These are phyloP conservation scores for Lagenorhynchus albirostris DNA, from an alignment of 2,113 vertebrate genomes.

Conservation along the genomic window DNA sequence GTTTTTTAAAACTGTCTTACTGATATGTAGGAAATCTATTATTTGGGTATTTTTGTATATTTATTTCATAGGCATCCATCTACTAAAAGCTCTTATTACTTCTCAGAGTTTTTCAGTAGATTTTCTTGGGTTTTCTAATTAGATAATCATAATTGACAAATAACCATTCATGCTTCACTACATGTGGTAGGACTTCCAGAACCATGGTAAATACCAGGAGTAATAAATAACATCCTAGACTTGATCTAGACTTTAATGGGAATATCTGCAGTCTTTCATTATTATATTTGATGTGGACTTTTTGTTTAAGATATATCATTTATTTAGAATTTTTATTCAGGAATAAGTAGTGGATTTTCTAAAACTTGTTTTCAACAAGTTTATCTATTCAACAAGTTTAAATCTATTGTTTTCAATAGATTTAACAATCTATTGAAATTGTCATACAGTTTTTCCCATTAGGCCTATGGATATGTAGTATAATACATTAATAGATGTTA, in stretches of 20 bases:
- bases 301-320: not conserved
- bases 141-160: not conserved
- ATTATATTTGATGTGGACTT: not conserved
- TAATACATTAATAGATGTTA: not conserved
- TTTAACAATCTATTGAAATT: not conserved
- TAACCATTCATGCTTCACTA: not conserved
- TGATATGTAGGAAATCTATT: not conserved
- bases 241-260: not conserved
- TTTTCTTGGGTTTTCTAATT: not conserved
- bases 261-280: not conserved
- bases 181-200: not conserved
- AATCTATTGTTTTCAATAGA: no score
- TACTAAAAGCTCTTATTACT: slow-evolving; percentile 1
- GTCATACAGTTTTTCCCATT: not conserved
- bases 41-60: not conserved
- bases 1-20: not conserved
- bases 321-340: not conserved
- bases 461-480: not conserved
- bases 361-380: not conserved
- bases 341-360: not conserved
- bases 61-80: not conserved
- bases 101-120: not conserved
- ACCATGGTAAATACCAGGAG: not conserved
- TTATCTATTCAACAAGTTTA: no score
- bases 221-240: not conserved